Evolutionary conservation across 2,797 vertebrate species (phyloP).

Genomic region (Gobio occitaniae): DNA sequence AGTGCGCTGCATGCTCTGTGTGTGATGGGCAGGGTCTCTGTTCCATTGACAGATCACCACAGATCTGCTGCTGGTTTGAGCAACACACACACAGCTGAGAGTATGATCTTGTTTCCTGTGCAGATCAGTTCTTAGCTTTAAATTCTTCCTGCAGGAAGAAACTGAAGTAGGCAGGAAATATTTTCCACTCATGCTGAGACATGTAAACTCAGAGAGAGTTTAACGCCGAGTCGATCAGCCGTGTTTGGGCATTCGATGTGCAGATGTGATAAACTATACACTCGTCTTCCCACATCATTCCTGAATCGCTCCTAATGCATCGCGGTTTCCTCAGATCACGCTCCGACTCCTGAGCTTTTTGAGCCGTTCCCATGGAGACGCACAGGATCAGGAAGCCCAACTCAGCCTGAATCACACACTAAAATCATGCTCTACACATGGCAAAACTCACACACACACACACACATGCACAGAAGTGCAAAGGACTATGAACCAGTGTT

Average conservation of each 20-base stretch:
- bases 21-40: conserved; percentile 3
- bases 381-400: not conserved
- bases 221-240: not conserved
- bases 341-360: not conserved
- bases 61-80: not conserved
- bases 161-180: not conserved
- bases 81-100: conserved; percentile 7
- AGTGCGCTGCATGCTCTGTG: conserved; percentile 20
- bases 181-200: not conserved
- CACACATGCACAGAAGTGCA: too few species aligned
- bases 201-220: not conserved
- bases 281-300: too few species aligned
- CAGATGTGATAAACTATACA: not conserved
- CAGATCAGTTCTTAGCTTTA: not conserved
- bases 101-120: not conserved
- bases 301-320: not conserved
- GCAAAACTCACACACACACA: too few species aligned
- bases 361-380: conserved; percentile 1
- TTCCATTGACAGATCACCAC: conserved; percentile 28
- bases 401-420: not conserved
- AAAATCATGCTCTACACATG: too few species aligned
- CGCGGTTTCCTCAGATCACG: not conserved
- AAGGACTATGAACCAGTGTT: too few species aligned
- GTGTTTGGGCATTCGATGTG: not conserved
- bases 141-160: not conserved